Percentiles rank a stretch among this genome's conserved stretches.
Evolutionary conservation across 2,113 vertebrate genomes (phyloP).

Genomic region (Hemichromis elongatus): DNA sequence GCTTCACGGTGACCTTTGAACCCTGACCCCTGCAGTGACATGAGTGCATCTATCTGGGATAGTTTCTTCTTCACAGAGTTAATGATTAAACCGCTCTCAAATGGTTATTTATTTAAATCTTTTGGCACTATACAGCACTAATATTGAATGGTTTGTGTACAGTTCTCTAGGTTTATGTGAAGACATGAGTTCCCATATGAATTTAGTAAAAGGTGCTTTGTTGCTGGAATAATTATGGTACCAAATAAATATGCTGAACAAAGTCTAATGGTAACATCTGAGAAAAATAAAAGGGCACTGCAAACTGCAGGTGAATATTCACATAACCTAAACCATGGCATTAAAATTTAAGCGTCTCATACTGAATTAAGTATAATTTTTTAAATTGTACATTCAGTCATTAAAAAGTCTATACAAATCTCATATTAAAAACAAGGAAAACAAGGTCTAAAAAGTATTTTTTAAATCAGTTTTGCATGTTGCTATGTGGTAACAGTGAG

Average conservation of each 20-base stretch:
- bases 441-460: fast-evolving
- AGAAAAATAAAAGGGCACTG: not conserved
- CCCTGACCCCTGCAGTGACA: not conserved
- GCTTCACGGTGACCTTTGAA: not conserved
- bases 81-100: not conserved
- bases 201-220: not conserved
- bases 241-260: fast-evolving
- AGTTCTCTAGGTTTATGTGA: not conserved
- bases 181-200: not conserved
- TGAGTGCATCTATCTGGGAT: not conserved
- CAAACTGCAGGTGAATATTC: not conserved
- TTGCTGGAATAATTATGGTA: fast-evolving
- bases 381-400: fast-evolving
- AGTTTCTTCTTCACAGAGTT: fast-evolving
- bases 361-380: fast-evolving
- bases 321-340: not conserved
- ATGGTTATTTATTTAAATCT: not conserved
- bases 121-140: not conserved
- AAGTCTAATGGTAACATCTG: not conserved
- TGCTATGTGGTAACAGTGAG: fast-evolving
- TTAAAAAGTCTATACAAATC: not conserved
- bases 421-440: not conserved
- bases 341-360: not conserved
- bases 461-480: not conserved
- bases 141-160: not conserved